Conservation (phyloP, 1,140 invertebrate species). For the Conus betulinus region DNA sequence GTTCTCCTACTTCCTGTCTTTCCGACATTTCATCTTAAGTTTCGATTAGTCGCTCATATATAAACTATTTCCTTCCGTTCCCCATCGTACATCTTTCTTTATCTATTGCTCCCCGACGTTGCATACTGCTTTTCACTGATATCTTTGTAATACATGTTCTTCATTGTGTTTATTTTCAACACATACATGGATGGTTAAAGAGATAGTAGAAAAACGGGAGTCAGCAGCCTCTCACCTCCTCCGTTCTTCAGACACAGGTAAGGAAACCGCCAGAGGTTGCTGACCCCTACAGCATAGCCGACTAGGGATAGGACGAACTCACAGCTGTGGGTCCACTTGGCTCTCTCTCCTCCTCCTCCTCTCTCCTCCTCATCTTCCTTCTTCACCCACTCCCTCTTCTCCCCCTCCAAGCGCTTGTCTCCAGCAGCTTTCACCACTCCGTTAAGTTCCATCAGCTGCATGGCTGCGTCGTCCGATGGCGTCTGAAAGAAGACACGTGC, state of each 20-base stretch:
- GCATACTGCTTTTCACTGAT: too few relatives aligned
- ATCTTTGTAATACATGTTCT: too few relatives aligned
- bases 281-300: conserved; percentile 79
- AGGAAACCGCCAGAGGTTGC: conserved; percentile 95
- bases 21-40: too few relatives aligned
- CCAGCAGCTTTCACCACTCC: background rate
- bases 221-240: conserved; percentile 79
- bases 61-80: too few relatives aligned
- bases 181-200: too few relatives aligned
- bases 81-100: too few relatives aligned
- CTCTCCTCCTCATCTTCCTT: background rate
- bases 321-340: conserved; percentile 12
- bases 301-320: conserved; percentile 76
- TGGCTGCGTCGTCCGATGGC: background rate
- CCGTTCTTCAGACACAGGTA: conserved; percentile 95
- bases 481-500: background rate
- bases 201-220: background rate
- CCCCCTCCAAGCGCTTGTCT: background rate
- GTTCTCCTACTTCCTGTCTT: too few relatives aligned
- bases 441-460: background rate
- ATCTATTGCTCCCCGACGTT: too few relatives aligned
- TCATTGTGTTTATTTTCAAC: too few relatives aligned
- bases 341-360: background rate
- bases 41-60: too few relatives aligned
- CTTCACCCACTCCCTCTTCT: background rate